Evolutionary conservation across 2,888 invertebrate genomes (phyloP).

Genomic region (Nymphalis urticae): DNA sequence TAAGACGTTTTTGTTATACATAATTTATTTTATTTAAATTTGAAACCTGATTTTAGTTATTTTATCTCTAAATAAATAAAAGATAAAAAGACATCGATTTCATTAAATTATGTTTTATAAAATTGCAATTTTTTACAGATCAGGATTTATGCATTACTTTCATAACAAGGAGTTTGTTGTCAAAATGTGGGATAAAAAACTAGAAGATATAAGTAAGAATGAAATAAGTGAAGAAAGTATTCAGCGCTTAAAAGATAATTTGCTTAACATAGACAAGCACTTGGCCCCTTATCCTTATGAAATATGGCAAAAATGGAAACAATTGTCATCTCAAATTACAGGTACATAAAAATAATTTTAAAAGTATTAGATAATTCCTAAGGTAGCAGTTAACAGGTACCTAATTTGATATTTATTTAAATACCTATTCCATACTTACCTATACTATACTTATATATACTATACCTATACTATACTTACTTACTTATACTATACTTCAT

Average conservation of each 20-base stretch:
- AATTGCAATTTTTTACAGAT: conserved; percentile 58
- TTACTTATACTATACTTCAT: neutral
- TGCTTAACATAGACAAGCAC: conserved; percentile 87
- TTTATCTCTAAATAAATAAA: too few species aligned
- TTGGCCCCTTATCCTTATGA: conserved; percentile 96
- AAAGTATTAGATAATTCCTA: too few species aligned
- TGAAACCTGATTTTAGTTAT: neutral
- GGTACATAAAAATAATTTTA: conserved; percentile 54
- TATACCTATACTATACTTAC: neutral
- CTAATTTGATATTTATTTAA: too few species aligned
- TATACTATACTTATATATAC: neutral
- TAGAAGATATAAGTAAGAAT: conserved; percentile 87
- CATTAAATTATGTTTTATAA: too few species aligned
- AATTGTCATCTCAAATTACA: conserved; percentile 86
- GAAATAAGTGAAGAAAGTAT: conserved; percentile 85
- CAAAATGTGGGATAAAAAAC: conserved; percentile 90
- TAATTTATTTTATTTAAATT: neutral
- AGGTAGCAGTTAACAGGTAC: too few species aligned
- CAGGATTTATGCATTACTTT: conserved; percentile 94
- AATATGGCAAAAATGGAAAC: conserved; percentile 92
- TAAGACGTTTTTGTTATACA: neutral
- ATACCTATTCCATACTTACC: neutral
- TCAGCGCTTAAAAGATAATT: conserved; percentile 84
- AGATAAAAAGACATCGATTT: too few species aligned
- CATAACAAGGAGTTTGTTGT: conserved; percentile 91